phyloP scores from a whole-genome alignment of 2,888 invertebrate genomes.

The Anarsia innoxiella region DNA sequence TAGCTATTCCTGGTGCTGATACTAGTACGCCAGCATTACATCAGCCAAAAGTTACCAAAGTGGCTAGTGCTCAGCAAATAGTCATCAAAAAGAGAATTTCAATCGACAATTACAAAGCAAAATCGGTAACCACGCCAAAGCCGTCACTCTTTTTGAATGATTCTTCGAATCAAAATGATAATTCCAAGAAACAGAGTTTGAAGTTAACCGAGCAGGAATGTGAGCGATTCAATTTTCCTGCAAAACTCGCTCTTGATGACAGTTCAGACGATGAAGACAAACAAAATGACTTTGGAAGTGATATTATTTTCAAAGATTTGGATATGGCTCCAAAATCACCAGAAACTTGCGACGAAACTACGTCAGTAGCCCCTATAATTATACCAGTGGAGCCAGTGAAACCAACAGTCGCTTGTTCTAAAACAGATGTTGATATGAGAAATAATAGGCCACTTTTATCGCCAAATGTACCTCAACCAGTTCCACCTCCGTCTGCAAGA shows the following conservation, averaged over 20 bases:
- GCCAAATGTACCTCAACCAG: conserved; percentile 10
- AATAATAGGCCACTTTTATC: conserved; percentile 28
- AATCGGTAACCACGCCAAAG: conserved; percentile 27
- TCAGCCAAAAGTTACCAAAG: conserved; percentile 60
- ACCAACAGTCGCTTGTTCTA: conserved; percentile 24
- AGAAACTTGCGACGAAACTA: conserved; percentile 31
- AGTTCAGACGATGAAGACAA: conserved; percentile 43
- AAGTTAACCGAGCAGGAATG: conserved; percentile 68
- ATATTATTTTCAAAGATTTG: conserved; percentile 40
- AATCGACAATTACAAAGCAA: conserved; percentile 66
- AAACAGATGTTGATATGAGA: conserved; percentile 57
- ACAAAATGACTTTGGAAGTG: conserved; percentile 26
- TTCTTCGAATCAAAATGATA: conserved; percentile 35
- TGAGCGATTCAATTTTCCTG: conserved; percentile 58
- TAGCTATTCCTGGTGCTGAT: conserved; percentile 39
- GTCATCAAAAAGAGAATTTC: conserved; percentile 61
- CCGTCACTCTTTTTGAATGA: conserved; percentile 25
- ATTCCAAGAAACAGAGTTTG: conserved; percentile 56
- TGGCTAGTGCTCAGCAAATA: conserved; percentile 44
- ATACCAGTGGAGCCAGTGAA: conserved; percentile 59
- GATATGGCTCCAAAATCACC: conserved; percentile 63
- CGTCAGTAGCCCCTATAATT: conserved; percentile 40
- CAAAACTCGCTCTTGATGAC: conserved; percentile 40
- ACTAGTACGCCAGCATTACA: conserved; percentile 48
- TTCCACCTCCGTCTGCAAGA: conserved; percentile 3